phyloP scores from a whole-genome alignment of 2,797 vertebrate genomes.

The Hemitrygon akajei region DNA sequence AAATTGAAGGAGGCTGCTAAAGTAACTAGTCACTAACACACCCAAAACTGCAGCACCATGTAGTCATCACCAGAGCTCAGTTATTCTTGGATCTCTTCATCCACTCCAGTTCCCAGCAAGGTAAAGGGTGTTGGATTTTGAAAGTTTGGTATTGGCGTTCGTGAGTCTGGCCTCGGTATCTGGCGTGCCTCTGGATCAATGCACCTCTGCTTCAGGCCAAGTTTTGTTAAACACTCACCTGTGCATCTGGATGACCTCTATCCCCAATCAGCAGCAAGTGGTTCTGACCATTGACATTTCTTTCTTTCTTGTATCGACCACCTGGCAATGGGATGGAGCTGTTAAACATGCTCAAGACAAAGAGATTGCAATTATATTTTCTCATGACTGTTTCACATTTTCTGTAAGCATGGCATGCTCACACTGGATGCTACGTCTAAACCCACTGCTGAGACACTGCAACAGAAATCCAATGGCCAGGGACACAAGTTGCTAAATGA shows the following conservation, averaged over 20 bases:
- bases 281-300: constrained; percentile 82
- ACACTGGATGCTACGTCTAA: neutral
- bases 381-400: neutral
- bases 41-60: neutral
- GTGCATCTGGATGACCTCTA: constrained; percentile 74
- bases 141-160: neutral
- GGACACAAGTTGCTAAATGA: neutral
- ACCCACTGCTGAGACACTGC: neutral
- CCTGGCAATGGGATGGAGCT: constrained; percentile 53
- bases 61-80: neutral
- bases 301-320: constrained; percentile 86
- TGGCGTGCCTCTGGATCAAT: neutral
- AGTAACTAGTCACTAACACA: neutral
- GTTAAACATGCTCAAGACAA: neutral
- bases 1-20: neutral
- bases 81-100: neutral
- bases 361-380: neutral
- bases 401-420: neutral
- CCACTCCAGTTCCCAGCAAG: neutral
- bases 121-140: neutral
- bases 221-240: constrained; percentile 58
- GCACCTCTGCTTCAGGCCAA: neutral
- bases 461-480: neutral
- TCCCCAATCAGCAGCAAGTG: constrained; percentile 86
- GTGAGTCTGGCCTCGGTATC: neutral